Evolutionary conservation across 2,113 vertebrate species (phyloP).

Genomic region (Myotis lucifugus): DNA sequence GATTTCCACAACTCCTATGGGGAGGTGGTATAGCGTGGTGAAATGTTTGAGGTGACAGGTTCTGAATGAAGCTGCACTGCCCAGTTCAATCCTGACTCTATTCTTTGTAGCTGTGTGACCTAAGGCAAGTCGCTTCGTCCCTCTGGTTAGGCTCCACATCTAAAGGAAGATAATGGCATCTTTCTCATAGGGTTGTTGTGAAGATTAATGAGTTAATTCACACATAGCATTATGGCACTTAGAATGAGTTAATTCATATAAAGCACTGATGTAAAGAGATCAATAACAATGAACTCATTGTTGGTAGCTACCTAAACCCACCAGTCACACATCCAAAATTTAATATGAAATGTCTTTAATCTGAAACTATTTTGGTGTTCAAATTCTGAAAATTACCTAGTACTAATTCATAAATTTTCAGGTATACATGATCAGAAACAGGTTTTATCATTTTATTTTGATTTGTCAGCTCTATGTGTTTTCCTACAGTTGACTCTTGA

Average conservation of each 20-base stretch:
- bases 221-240: neutral
- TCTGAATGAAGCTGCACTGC: neutral
- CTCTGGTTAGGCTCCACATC: neutral
- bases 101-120: neutral
- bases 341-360: neutral
- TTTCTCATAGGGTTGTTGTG: neutral
- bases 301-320: neutral
- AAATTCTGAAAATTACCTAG: slow-evolving; percentile 14
- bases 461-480: neutral
- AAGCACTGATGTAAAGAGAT: neutral
- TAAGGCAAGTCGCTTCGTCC: neutral
- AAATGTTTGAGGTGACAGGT: neutral
- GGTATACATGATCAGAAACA: neutral
- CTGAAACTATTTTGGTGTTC: neutral
- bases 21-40: neutral
- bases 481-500: neutral
- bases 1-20: neutral
- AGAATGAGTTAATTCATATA: neutral
- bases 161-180: neutral
- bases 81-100: neutral
- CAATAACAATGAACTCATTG: neutral
- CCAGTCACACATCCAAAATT: neutral
- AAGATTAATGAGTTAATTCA: slow-evolving; percentile 21
- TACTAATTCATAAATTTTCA: neutral
- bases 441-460: neutral